Evolutionary conservation across 2,797 vertebrate species (phyloP), one percentile per base, ranked within the genome.

Genomic region (Percopsis omiscomaycus): DNA sequence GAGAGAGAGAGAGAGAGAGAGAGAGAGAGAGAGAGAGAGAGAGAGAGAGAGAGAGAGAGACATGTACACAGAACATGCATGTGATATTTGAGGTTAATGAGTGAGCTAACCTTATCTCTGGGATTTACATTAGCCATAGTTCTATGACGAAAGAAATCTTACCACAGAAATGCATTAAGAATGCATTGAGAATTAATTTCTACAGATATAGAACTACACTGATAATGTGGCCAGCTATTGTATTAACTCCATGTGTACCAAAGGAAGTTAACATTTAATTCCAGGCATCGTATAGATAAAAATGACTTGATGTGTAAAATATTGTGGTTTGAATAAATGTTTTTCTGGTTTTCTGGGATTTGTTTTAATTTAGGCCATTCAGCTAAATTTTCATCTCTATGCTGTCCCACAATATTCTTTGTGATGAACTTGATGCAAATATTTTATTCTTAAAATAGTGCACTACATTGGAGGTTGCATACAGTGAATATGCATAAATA

Each of bases 141-240:
- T 27, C 57, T 68, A 46, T 55, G 29, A 62, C 52, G 3, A 61
- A 57, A 29, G 0, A 2, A 64, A 16, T 50, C n/a, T 64, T 72
- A 62, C 32, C 52, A 55, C 22, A 55, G 30, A 66, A 62, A 57
- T 44, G 22, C 22, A 22, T 22, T 22, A 1, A 22, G 22, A 22
- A 22, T 22, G 1, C 22, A 22, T 22, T 22, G 22, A 22, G 22
- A 22, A 22, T 22, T 22, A 22, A 22, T 22, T 22, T 22, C 22
- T 22, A 22, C 22, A 22, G 22, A 22, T 22, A 22, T 22, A 22
- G 22, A 22, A 22, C 22, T 22, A 22, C 22, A 57, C 29, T 44
- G 4, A 49, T 22, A 29, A 54, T 13, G 15, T 27, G 12, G 29
- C 12, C 11, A 60, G 45, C 16, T 49, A 58, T 37, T 5, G 52